Evolutionary conservation across 2,888 invertebrate species (phyloP).

Genomic region (Apomyelois bistriatella): DNA sequence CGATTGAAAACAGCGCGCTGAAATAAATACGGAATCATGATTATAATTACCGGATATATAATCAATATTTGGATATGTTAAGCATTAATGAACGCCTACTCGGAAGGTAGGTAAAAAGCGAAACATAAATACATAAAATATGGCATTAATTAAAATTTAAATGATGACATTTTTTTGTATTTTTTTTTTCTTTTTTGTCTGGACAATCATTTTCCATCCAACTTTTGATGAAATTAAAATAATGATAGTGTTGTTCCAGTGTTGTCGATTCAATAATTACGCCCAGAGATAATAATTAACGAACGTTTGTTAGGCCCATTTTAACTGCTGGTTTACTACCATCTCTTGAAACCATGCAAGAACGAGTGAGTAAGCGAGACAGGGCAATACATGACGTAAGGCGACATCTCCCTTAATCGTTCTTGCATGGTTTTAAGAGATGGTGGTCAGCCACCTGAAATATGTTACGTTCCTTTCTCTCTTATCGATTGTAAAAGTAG

Average conservation of each 20-base stretch:
- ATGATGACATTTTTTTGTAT: constrained; percentile 22
- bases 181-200: constrained; percentile 19
- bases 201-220: constrained; percentile 13
- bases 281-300: too few species aligned
- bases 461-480: too few species aligned
- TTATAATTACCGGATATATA: neutral
- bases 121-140: constrained; percentile 6
- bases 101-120: constrained; percentile 5
- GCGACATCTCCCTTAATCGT: too few species aligned
- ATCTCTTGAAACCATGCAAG: too few species aligned
- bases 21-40: constrained; percentile 20
- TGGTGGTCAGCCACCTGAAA: too few species aligned
- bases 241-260: constrained; percentile 1
- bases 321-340: too few species aligned
- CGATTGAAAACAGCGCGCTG: neutral
- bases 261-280: neutral
- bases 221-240: constrained; percentile 14
- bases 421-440: too few species aligned
- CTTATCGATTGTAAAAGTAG: too few species aligned
- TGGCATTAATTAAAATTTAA: constrained; percentile 17
- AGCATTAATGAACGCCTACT: constrained; percentile 4
- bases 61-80: constrained; percentile 10
- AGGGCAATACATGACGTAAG: too few species aligned
- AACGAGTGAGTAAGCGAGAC: too few species aligned
- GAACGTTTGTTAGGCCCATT: too few species aligned